Conservation (phyloP, 92 coral and sea anemone genomes). For the Phymanthus crucifer region DNA sequence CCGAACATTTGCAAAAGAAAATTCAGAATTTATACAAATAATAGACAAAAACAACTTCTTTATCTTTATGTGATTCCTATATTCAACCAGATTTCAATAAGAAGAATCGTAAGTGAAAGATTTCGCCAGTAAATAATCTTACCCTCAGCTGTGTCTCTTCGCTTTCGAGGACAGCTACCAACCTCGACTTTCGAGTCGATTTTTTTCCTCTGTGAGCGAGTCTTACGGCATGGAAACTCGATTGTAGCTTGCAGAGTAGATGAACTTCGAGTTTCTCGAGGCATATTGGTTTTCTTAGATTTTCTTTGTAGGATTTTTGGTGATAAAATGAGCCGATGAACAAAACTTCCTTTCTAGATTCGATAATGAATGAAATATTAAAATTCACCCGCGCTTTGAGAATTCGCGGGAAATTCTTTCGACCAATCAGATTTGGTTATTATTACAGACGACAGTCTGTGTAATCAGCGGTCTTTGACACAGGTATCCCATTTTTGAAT, state of each 20-base stretch:
- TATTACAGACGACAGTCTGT: neutral
- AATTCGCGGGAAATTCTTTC: conserved; percentile 63
- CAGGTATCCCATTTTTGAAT: conserved; percentile 7
- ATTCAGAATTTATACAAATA: neutral
- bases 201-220: conserved; percentile 60
- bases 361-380: conserved; percentile 16
- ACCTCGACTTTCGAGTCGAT: conserved; percentile 20
- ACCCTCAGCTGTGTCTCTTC: conserved; percentile 63
- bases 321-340: neutral
- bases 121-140: neutral
- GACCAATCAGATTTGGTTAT: conserved; percentile 52
- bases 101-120: neutral
- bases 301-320: neutral
- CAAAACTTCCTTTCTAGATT: neutral
- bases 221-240: conserved; percentile 78
- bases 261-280: conserved; percentile 65
- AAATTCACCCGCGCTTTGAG: conserved; percentile 47
- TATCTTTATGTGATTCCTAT: neutral
- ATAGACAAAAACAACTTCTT: neutral
- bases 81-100: neutral
- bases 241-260: conserved; percentile 60
- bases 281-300: conserved; percentile 46
- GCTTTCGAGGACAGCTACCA: conserved; percentile 68
- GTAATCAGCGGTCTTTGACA: conserved; percentile 5
- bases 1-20: neutral